Conservation (phyloP, 2,797 vertebrate genomes). For the Philypnodon macrostomus region DNA sequence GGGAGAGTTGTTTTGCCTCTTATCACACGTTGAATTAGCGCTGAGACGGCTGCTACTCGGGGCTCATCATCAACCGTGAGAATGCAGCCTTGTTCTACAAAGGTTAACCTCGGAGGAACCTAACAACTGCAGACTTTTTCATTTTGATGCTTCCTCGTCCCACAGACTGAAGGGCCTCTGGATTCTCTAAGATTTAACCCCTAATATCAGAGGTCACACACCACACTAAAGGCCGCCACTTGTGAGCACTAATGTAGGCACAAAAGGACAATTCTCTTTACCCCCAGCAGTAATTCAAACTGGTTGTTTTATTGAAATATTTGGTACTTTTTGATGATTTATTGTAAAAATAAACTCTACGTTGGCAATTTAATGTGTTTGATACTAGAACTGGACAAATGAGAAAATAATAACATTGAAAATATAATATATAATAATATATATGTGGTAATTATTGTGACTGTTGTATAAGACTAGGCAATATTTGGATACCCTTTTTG, state of each 20-base stretch:
- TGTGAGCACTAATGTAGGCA: conserved; percentile 32
- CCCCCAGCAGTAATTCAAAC: background rate
- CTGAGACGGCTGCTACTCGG: conserved; percentile 60
- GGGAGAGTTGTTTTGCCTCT: conserved; percentile 53
- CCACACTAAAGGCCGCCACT: conserved; percentile 44
- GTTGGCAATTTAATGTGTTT: too few species aligned
- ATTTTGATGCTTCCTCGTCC: conserved; percentile 65
- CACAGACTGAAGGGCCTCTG: conserved; percentile 45
- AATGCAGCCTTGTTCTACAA: conserved; percentile 70
- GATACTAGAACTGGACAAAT: too few species aligned
- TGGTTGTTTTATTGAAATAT: background rate
- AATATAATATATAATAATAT: too few species aligned
- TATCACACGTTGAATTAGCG: conserved; percentile 65
- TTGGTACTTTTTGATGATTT: too few species aligned
- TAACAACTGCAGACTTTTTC: conserved; percentile 74
- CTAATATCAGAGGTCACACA: conserved; percentile 61
- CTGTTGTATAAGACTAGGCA: too few species aligned
- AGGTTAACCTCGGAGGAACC: conserved; percentile 76
- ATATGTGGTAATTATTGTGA: too few species aligned
- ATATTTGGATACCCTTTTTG: too few species aligned
- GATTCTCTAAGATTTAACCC: conserved; percentile 70
- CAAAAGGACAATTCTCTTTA: conserved; percentile 1
- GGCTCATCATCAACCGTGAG: conserved; percentile 72
- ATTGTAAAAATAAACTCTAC: too few species aligned
- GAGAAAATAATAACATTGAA: too few species aligned